Evolutionary conservation across 2,797 vertebrate species (phyloP).

Genomic region (Sciaenops ocellatus): DNA sequence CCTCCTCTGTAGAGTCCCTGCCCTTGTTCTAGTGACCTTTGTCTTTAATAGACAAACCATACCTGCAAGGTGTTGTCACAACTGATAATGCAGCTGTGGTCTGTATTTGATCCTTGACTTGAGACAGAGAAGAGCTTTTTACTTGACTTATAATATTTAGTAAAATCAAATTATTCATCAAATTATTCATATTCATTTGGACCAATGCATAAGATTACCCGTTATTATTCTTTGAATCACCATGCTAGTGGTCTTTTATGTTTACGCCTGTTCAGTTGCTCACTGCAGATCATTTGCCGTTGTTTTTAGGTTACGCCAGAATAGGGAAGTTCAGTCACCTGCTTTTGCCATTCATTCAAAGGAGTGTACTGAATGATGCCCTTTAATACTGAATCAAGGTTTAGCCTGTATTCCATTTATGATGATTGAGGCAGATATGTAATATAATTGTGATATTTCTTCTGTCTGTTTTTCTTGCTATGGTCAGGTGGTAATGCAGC

Average conservation of each 20-base stretch:
- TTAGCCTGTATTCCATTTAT: neutral
- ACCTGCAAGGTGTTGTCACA: slow-evolving; percentile 58
- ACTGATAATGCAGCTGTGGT: slow-evolving; percentile 42
- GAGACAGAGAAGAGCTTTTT: neutral
- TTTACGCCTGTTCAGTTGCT: neutral
- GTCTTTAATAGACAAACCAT: slow-evolving; percentile 47
- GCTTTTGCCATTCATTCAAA: neutral
- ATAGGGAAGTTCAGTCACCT: neutral
- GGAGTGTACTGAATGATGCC: neutral
- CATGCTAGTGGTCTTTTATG: neutral
- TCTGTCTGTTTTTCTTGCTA: neutral
- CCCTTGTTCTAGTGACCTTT: slow-evolving; percentile 58
- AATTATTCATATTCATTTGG: neutral
- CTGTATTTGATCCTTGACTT: slow-evolving; percentile 12
- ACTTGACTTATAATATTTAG: neutral
- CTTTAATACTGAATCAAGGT: neutral
- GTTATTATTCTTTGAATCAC: neutral
- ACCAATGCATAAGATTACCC: neutral
- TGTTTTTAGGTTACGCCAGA: slow-evolving; percentile 8
- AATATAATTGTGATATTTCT: neutral
- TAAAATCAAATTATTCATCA: neutral
- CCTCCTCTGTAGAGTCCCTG: slow-evolving; percentile 9
- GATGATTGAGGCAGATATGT: neutral
- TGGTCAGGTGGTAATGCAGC: neutral
- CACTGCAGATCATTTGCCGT: neutral